Evolutionary conservation across 2,888 invertebrate species (phyloP).

Genomic region (Microplitis deprimator): DNA sequence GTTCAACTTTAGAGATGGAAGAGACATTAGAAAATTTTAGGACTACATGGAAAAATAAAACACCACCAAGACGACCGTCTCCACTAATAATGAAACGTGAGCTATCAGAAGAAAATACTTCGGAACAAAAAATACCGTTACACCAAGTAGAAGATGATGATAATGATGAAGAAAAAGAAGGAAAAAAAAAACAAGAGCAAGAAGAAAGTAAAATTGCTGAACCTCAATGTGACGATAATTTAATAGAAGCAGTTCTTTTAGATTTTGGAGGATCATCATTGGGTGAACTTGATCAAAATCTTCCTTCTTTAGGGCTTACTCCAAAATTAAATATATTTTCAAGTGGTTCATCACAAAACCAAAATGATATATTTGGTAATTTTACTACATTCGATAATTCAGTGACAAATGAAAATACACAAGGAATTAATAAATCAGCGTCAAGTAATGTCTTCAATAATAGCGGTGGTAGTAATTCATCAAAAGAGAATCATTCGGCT

Average conservation of each 20-base stretch:
- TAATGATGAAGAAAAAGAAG: not conserved
- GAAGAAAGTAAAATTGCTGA: slow-evolving; percentile 4
- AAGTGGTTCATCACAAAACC: slow-evolving; percentile 57
- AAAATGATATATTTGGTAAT: slow-evolving; percentile 64
- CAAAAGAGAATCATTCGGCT: slow-evolving; percentile 50
- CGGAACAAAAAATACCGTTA: slow-evolving; percentile 26
- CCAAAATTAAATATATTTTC: slow-evolving; percentile 66
- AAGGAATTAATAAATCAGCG: slow-evolving; percentile 28
- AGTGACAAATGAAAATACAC: slow-evolving; percentile 47
- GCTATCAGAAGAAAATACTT: slow-evolving; percentile 34
- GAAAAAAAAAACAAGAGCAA: slow-evolving; percentile 23
- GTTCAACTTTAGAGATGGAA: slow-evolving; percentile 84
- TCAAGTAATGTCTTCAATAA: slow-evolving; percentile 45
- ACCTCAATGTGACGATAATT: slow-evolving; percentile 30
- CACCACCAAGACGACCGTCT: not conserved
- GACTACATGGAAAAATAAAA: slow-evolving; percentile 34
- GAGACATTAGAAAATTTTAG: slow-evolving; percentile 86
- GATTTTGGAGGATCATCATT: slow-evolving; percentile 63
- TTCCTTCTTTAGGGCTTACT: slow-evolving; percentile 42
- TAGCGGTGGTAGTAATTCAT: slow-evolving; percentile 55
- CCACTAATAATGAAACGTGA: slow-evolving; percentile 34
- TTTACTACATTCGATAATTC: slow-evolving; percentile 61
- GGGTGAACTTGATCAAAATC: slow-evolving; percentile 34
- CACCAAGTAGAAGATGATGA: slow-evolving; percentile 12
- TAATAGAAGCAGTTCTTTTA: slow-evolving; percentile 67